Percentiles rank a stretch among this genome's conserved stretches.
phyloP scores from a whole-genome alignment of 2,797 vertebrate species.

The Diceros bicornis region DNA sequence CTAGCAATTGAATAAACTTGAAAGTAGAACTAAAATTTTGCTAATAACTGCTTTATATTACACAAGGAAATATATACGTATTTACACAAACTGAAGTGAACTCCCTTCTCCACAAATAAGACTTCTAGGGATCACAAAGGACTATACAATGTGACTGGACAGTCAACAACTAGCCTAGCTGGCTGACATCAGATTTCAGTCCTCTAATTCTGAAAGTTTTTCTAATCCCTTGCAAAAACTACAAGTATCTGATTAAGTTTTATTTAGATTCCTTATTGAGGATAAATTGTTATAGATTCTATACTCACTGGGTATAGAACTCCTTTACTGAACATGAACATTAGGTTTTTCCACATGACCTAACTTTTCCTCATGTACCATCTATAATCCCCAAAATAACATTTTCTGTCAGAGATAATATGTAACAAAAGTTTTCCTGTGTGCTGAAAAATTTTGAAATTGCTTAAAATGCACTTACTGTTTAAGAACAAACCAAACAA shows the following conservation, averaged over 20 bases:
- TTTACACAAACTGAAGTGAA: constrained; percentile 75
- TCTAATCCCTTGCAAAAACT: constrained; percentile 66
- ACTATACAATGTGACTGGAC: constrained; percentile 45
- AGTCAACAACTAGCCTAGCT: constrained; percentile 1
- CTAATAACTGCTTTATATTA: constrained; percentile 77
- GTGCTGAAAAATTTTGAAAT: constrained; percentile 76
- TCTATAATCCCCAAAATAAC: constrained; percentile 46
- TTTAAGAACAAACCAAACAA: constrained; percentile 66
- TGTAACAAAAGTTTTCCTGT: constrained; percentile 44
- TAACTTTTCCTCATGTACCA: constrained; percentile 43
- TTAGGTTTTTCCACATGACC: constrained; percentile 56
- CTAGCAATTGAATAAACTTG: constrained; percentile 71
- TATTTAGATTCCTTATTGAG: constrained; percentile 53
- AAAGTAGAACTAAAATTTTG: constrained; percentile 76
- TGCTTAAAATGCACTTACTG: constrained; percentile 79
- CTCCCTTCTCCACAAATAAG: constrained; percentile 41
- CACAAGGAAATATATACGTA: constrained; percentile 75
- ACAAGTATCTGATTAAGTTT: constrained; percentile 57
- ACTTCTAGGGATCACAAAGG: constrained; percentile 63
- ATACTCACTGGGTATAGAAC: constrained; percentile 3
- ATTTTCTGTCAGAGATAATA: constrained; percentile 48
- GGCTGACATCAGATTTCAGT: constrained; percentile 61
- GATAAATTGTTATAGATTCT: constrained; percentile 61
- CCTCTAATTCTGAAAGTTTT: constrained; percentile 41
- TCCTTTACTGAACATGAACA: constrained; percentile 51